A percentile compares a stretch with the other conserved stretches of the same genome.
These are phyloP conservation scores for Eurytoma californica DNA, from an alignment of 2,888 invertebrate species.

Conservation along the genomic window DNA sequence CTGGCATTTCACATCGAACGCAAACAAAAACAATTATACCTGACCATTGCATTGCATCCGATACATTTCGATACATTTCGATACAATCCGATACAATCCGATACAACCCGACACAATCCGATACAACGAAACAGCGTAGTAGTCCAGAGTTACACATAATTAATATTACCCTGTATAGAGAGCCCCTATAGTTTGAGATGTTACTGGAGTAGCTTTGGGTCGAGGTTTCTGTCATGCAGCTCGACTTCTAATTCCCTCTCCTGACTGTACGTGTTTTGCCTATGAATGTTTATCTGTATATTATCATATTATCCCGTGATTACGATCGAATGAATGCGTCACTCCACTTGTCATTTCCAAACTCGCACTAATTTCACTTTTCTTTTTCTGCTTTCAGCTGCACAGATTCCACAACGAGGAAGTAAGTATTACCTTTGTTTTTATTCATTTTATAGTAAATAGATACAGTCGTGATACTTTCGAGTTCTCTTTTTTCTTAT, in stretches of 20 bases:
- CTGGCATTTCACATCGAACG: not conserved
- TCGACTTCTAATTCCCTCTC: constrained; percentile 64
- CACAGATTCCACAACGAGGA: constrained; percentile 92
- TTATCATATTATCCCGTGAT: too few species aligned
- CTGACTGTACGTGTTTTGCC: constrained; percentile 73
- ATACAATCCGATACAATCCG: not conserved
- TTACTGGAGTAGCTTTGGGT: constrained; percentile 71
- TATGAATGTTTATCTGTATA: constrained; percentile 71
- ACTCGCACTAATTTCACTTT: constrained; percentile 65
- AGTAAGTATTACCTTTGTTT: constrained; percentile 80
- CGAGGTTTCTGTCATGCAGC: constrained; percentile 71
- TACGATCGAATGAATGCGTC: constrained; percentile 21
- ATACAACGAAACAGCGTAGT: constrained; percentile 30
- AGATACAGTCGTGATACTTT: too few species aligned
- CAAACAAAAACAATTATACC: not conserved
- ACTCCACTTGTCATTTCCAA: constrained; percentile 30
- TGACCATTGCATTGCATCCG: too few species aligned
- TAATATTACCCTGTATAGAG: constrained; percentile 26
- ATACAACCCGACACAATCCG: not conserved
- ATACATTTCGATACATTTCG: not conserved
- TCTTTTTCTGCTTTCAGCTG: constrained; percentile 84
- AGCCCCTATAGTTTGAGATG: constrained; percentile 71
- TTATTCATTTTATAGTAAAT: constrained; percentile 12
- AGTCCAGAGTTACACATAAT: constrained; percentile 14
- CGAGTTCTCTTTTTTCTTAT: too few species aligned